These are phyloP conservation scores for Drosophila nasuta DNA, from an alignment of 1,140 invertebrate genomes.

Conservation along the genomic window DNA sequence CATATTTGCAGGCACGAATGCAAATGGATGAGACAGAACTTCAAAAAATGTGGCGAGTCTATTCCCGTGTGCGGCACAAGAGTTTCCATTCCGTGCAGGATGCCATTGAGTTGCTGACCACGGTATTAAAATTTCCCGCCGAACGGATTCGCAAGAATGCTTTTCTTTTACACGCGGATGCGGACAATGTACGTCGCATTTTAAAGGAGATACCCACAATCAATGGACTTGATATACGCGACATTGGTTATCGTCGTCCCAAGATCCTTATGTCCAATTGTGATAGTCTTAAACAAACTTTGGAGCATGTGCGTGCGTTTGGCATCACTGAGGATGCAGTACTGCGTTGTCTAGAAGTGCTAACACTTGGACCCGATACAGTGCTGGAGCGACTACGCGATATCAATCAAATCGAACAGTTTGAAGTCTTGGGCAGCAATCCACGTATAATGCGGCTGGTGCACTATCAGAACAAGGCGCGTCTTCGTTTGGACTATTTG, in stretches of 20 bases:
- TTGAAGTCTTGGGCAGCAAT: slow-evolving; percentile 85
- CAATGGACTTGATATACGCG: slow-evolving; percentile 85
- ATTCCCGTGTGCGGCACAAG: slow-evolving; percentile 86
- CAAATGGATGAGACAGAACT: slow-evolving; percentile 85
- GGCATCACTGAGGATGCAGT: slow-evolving; percentile 86
- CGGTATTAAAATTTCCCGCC: slow-evolving; percentile 85
- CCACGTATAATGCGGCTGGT: slow-evolving; percentile 86
- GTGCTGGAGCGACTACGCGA: slow-evolving; percentile 85
- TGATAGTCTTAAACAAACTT: slow-evolving; percentile 85
- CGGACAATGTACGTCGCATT: slow-evolving; percentile 86
- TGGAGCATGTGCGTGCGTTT: slow-evolving; percentile 85
- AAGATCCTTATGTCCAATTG: slow-evolving; percentile 86
- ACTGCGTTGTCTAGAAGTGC: slow-evolving; percentile 85
- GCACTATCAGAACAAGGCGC: slow-evolving; percentile 87
- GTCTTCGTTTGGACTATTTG: slow-evolving; percentile 85
- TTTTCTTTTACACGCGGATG: slow-evolving; percentile 86
- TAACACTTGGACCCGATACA: slow-evolving; percentile 86
- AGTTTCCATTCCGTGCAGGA: slow-evolving; percentile 86
- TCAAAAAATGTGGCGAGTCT: slow-evolving; percentile 85
- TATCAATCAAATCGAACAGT: slow-evolving; percentile 86
- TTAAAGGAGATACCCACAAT: slow-evolving; percentile 85
- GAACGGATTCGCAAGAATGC: slow-evolving; percentile 86
- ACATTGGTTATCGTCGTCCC: slow-evolving; percentile 85
- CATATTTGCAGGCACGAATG: slow-evolving; percentile 85
- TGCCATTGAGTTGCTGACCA: slow-evolving; percentile 85